These are phyloP conservation scores for Noctua janthe DNA, from an alignment of 2,888 invertebrate species.

Conservation along the genomic window DNA sequence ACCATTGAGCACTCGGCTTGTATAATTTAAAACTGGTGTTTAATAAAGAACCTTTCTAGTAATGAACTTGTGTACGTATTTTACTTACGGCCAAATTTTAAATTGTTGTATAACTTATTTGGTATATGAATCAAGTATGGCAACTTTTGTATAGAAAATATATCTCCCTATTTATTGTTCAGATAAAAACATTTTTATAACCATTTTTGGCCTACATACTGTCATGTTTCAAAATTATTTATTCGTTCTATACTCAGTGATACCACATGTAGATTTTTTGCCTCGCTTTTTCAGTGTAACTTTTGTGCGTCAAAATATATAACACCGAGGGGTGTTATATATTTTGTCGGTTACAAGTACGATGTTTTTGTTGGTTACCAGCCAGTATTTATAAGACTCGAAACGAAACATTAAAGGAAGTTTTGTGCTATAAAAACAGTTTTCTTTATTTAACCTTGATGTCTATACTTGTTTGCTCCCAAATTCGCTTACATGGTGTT, in stretches of 20 bases:
- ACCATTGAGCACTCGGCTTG: not conserved
- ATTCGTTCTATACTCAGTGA: not conserved
- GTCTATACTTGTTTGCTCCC: not conserved
- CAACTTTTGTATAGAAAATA: not conserved
- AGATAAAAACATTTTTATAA: not conserved
- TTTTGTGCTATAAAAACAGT: constrained; percentile 11
- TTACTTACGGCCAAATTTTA: not conserved
- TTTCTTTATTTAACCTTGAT: constrained; percentile 7
- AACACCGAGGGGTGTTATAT: too few species aligned
- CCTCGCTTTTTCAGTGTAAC: not conserved
- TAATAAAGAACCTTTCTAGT: not conserved
- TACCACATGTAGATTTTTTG: not conserved
- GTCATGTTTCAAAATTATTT: not conserved
- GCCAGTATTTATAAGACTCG: constrained; percentile 8
- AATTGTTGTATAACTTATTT: not conserved
- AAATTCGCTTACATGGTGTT: not conserved
- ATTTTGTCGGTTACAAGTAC: too few species aligned
- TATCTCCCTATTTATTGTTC: not conserved
- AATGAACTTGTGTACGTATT: not conserved
- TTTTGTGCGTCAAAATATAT: not conserved
- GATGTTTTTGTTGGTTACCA: not conserved
- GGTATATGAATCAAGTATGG: not conserved
- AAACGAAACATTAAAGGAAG: not conserved
- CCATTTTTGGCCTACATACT: not conserved
- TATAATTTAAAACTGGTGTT: not conserved